Percentiles rank a stretch among this genome's conserved stretches.
Evolutionary conservation across 2,888 invertebrate species (phyloP).

Genomic region (Rhabditophanes sp.): DNA sequence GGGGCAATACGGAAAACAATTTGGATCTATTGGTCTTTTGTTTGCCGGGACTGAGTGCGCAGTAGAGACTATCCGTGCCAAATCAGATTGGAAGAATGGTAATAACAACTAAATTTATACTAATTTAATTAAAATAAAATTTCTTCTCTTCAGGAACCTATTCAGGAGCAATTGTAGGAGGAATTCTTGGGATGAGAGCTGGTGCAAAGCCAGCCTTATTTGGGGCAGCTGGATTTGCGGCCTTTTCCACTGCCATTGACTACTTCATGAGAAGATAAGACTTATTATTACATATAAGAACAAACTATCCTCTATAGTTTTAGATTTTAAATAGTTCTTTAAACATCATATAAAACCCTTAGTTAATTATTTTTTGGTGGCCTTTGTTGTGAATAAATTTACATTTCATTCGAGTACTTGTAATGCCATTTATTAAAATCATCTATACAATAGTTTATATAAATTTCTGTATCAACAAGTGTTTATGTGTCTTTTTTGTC

Average conservation of each 20-base stretch:
- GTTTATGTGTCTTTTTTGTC: too few species aligned
- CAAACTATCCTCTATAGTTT: too few species aligned
- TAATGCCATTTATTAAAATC: too few species aligned
- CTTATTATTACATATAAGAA: too few species aligned
- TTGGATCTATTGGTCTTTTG: constrained; percentile 80
- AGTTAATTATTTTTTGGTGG: too few species aligned
- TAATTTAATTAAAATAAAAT: constrained; percentile 46
- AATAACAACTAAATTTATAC: constrained; percentile 65
- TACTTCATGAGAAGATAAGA: constrained; percentile 49
- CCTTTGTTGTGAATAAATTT: too few species aligned
- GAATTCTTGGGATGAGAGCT: constrained; percentile 60
- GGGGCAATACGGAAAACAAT: constrained; percentile 85
- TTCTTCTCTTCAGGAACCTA: constrained; percentile 20
- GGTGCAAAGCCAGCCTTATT: constrained; percentile 65
- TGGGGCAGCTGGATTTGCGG: constrained; percentile 90
- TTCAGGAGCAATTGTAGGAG: constrained; percentile 53
- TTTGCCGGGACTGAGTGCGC: constrained; percentile 84
- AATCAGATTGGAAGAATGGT: constrained; percentile 83
- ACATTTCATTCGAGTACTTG: too few species aligned
- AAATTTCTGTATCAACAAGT: too few species aligned
- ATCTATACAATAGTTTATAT: too few species aligned
- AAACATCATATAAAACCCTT: too few species aligned
- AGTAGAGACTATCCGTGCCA: constrained; percentile 67
- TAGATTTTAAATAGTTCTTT: too few species aligned
- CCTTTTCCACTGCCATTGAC: constrained; percentile 87